A percentile compares a stretch with the other conserved stretches of the same genome.
These are phyloP conservation scores for Varanus salvator DNA, from an alignment of 2,113 vertebrate species.

Conservation along the genomic window DNA sequence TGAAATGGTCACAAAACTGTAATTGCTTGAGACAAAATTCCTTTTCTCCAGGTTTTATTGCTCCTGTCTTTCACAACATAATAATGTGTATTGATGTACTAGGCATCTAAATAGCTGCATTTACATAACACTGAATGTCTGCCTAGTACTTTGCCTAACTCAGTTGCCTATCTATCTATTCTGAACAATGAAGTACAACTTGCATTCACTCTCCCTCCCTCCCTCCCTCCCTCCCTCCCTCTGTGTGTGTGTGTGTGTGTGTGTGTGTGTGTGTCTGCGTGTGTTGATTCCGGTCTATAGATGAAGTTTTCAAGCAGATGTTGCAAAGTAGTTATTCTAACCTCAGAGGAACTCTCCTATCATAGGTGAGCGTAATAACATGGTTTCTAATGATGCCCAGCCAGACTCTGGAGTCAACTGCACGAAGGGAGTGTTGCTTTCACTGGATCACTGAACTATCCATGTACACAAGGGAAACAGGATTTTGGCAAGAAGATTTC, in stretches of 20 bases:
- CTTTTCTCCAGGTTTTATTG: neutral
- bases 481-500: neutral
- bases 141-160: neutral
- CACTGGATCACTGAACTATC: neutral
- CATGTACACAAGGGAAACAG: constrained; percentile 8
- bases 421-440: neutral
- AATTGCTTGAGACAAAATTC: neutral
- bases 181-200: neutral
- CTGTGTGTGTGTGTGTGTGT: neutral
- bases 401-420: neutral
- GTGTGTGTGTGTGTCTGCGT: too few species aligned
- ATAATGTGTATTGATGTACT: neutral
- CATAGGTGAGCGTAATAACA: neutral
- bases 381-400: neutral
- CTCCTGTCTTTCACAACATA: neutral
- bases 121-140: neutral
- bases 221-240: too few species aligned
- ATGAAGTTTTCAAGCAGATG: neutral
- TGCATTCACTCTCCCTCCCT: neutral
- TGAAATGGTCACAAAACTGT: neutral
- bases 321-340: neutral
- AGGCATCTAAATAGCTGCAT: neutral
- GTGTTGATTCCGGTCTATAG: neutral
- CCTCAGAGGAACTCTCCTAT: neutral
- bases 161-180: neutral